Evolutionary conservation across 2,797 vertebrate species (phyloP), one percentile per base, ranked within the genome.

Genomic region (Hemibagrus guttatus): DNA sequence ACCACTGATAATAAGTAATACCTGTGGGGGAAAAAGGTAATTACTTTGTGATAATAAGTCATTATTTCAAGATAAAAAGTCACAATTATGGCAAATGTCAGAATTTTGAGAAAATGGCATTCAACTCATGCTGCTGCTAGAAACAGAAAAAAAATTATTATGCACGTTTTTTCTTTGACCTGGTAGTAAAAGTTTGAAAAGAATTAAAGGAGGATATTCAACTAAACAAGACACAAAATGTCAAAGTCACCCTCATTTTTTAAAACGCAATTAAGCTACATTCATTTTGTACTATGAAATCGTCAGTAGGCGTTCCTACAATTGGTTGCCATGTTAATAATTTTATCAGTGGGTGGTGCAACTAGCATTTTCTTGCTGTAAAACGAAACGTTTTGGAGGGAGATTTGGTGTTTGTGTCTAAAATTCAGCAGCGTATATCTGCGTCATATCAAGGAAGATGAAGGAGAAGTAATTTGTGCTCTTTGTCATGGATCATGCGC

Each of bases 61-160:
- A 81, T 81, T 81, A 64, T 81, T 81, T 81, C 79, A 90, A 84
- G 91, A 86, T 88, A 92, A 91, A 92, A 90, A 91, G 93, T 88
- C 39, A 49, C 26, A 64, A 46, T 64, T 64, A 81, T 46, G 79
- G 28, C 79, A 64, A 81, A 81, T 63, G 35, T 64, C 79, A 64
- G 4, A 49, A 49, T 26, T 63, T 4, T 26, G 23, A 46, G 23
- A 81, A 81, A 64, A 49, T 81, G 26, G 1, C 21, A 80, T 80
- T 80, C 14, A 59, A 21, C 11, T 79, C 31, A 42, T 61, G 3
- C 11, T 16, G 21, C 59, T 79, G 17, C 19, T 21, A 11, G 79
- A 80, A 80, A 8, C 3, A 80, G 39, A 4, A 19, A 28, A 76
- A 19, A 54, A 54, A 69, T 6, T 1, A 71, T 21, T 9, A 28